phyloP scores from a whole-genome alignment of 1,140 invertebrate species.

The Oedothorax gibbosus region DNA sequence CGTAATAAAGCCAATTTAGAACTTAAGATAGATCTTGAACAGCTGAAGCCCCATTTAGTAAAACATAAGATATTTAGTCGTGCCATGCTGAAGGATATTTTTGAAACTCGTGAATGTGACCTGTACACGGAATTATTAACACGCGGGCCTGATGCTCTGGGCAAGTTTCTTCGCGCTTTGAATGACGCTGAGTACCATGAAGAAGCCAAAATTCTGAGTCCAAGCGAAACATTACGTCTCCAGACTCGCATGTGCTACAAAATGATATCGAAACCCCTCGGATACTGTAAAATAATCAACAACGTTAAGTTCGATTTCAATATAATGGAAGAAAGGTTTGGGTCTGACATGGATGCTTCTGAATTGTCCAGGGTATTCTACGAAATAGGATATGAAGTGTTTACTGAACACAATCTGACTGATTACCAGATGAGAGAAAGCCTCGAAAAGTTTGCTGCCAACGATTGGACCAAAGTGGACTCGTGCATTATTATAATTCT shows the following conservation, averaged over 20 bases:
- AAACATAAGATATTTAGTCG: conserved; percentile 17
- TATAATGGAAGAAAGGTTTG: not conserved
- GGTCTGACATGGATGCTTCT: conserved; percentile 17
- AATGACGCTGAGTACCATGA: conserved; percentile 7
- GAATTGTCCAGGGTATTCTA: not conserved
- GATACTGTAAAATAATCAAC: conserved; percentile 32
- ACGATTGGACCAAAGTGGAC: not conserved
- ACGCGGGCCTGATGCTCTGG: conserved; percentile 26
- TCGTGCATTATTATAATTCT: conserved; percentile 26
- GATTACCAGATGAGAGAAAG: not conserved
- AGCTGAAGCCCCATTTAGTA: not conserved
- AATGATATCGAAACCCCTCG: conserved; percentile 17
- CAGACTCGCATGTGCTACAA: not conserved
- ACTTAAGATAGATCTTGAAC: not conserved
- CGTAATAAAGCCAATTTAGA: not conserved
- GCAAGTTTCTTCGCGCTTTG: conserved; percentile 24
- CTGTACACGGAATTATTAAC: conserved; percentile 19
- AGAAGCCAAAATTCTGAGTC: not conserved
- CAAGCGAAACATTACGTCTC: not conserved
- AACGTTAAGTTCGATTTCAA: conserved; percentile 10
- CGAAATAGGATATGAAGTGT: conserved; percentile 7
- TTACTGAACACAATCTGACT: not conserved
- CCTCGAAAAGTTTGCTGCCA: conserved; percentile 4
- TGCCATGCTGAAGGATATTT: conserved; percentile 26
- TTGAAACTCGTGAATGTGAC: conserved; percentile 3